Percentiles rank a stretch among this genome's conserved stretches.
Conservation (phyloP, 1,140 invertebrate genomes). For the Pogonomyrmex barbatus region DNA sequence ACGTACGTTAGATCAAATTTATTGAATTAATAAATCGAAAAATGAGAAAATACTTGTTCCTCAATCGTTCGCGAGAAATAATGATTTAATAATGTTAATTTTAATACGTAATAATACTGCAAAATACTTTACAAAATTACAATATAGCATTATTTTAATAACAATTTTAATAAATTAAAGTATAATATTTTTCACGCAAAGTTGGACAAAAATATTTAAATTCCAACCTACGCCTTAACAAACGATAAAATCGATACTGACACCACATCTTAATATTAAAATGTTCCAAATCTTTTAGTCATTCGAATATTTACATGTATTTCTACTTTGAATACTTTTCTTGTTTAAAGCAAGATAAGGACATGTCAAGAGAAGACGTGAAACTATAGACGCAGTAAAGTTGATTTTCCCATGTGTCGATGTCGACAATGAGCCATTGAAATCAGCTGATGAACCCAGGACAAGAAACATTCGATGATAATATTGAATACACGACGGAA, state of each 20-base stretch:
- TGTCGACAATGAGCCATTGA: constrained; percentile 74
- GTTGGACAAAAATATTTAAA: neutral
- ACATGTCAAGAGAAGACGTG: constrained; percentile 35
- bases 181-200: neutral
- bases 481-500: constrained; percentile 63
- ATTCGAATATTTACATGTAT: neutral
- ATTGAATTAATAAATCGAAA: neutral
- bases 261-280: neutral
- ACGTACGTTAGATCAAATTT: neutral
- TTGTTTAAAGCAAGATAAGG: constrained; percentile 43
- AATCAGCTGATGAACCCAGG: constrained; percentile 61
- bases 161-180: neutral
- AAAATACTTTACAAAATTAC: neutral
- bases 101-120: neutral
- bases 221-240: neutral
- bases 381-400: constrained; percentile 34
- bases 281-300: neutral
- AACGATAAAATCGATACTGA: constrained; percentile 6
- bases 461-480: constrained; percentile 52
- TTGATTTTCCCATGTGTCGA: constrained; percentile 72
- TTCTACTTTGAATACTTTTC: neutral
- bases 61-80: neutral
- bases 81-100: neutral
- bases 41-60: neutral
- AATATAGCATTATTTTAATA: neutral